Evolutionary conservation across 1,140 invertebrate species (phyloP).

Genomic region (Ceratosolen solmsi): DNA sequence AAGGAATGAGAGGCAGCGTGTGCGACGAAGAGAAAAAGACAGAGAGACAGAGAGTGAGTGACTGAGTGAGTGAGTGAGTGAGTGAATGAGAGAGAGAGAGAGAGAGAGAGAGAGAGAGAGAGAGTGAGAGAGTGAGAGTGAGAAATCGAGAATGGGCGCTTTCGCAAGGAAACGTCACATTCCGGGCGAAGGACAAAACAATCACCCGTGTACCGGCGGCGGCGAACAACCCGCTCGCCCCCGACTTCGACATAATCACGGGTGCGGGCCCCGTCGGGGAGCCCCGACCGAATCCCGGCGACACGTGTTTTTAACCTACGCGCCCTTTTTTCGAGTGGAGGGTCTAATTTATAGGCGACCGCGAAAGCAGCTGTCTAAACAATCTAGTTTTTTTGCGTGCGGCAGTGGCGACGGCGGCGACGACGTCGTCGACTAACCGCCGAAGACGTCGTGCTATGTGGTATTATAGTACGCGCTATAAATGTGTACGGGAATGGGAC

Average conservation of each 20-base stretch:
- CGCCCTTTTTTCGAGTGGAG: not conserved
- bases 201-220: conserved; percentile 18
- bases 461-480: not conserved
- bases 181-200: conserved; percentile 44
- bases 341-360: conserved; percentile 43
- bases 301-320: conserved; percentile 36
- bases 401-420: not conserved
- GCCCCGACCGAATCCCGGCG: not conserved
- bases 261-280: not conserved
- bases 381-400: conserved; percentile 39
- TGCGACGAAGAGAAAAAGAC: not conserved
- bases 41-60: not conserved
- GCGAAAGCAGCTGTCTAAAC: conserved; percentile 56
- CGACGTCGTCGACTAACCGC: not conserved
- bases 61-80: not conserved
- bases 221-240: not conserved
- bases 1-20: not conserved
- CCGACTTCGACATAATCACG: not conserved
- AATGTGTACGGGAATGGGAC: not conserved
- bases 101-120: not conserved
- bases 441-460: not conserved
- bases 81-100: conserved; percentile 1
- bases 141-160: not conserved
- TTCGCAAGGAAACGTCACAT: conserved; percentile 40
- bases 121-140: not conserved